Base-by-base conservation (phyloP, 2,888 invertebrate species). In the Xestia xanthographa region DNA sequence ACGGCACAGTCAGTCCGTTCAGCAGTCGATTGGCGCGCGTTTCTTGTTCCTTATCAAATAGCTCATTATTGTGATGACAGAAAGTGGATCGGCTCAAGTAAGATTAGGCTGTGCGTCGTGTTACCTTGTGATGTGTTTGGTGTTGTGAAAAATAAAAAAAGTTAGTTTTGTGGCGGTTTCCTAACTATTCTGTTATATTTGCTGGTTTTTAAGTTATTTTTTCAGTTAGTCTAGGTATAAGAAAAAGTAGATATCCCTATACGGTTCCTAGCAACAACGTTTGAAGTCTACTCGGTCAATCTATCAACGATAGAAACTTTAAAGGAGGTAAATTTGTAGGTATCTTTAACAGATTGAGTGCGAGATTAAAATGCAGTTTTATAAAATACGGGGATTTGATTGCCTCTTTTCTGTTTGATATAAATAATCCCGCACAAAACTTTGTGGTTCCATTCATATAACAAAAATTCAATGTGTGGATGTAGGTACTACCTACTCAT, bases 41-140 rank as follows among this genome's bases (percentile, higher is more conserved):
- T 72, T 72, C 72, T 78, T 29, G 56, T 41, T 74, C 26, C 56
- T 72, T 73, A 83, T 79, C 62, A 73, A 29, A 68, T 66, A 34
- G 0, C 60, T 69, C 22, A 72, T 74, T 56, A 75, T 8, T 79
- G 73, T 77, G 29, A 77, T 79, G 83, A 75, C 58, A 73, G 65
- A 70, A 73, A 74, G 62, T 74, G 62, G 62, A 77, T 72, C 43
- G 56, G 60, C 50, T 34, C 26, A 6, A 75, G 63, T 72, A 65
- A 29, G 8, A 74, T 0, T 73, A 26, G 76, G 56, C 60, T 66
- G 76, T 75, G 53, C 26, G 68, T 63, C 53, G 66, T 60, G 71
- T 66, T 77, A 38, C 1, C 34, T 38, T 48, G 72, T 75, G 71
- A 66, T 22, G 72, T 58, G 29, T 67, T 65, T 50, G 2, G 4